Percentiles rank a stretch among this genome's conserved stretches.
These are phyloP conservation scores for Athetis lepigone DNA, from an alignment of 2,888 invertebrate genomes.

Conservation along the genomic window DNA sequence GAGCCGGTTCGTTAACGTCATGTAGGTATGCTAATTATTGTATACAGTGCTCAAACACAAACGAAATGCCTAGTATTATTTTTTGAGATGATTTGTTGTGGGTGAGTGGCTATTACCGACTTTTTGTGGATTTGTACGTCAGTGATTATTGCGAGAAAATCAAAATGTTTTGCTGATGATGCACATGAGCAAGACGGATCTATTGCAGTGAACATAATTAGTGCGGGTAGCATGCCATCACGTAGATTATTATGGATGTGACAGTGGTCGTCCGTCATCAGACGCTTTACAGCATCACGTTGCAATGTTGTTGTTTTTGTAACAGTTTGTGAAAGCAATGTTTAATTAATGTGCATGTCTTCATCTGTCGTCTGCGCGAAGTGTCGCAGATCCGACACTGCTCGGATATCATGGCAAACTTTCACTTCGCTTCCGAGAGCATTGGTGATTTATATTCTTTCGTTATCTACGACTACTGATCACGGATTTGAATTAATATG, in stretches of 20 bases:
- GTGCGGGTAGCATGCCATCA: slow-evolving; percentile 56
- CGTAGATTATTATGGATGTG: slow-evolving; percentile 57
- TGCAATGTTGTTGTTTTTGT: slow-evolving; percentile 65
- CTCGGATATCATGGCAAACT: slow-evolving; percentile 77
- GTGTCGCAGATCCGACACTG: slow-evolving; percentile 77
- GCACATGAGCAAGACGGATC: slow-evolving; percentile 36
- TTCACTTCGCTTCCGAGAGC: slow-evolving; percentile 80
- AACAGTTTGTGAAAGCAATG: slow-evolving; percentile 77
- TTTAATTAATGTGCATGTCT: slow-evolving; percentile 78
- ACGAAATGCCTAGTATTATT: slow-evolving; percentile 64
- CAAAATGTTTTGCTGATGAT: slow-evolving; percentile 44
- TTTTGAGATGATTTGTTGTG: slow-evolving; percentile 58
- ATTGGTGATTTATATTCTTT: slow-evolving; percentile 80
- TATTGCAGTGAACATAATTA: slow-evolving; percentile 49
- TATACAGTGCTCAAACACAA: slow-evolving; percentile 80
- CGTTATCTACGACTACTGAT: slow-evolving; percentile 80
- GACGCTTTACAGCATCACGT: slow-evolving; percentile 42
- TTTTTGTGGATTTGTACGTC: slow-evolving; percentile 39
- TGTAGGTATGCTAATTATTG: slow-evolving; percentile 86
- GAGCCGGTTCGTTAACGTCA: slow-evolving; percentile 88
- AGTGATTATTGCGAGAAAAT: slow-evolving; percentile 49
- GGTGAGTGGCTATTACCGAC: slow-evolving; percentile 55
- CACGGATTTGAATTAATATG: slow-evolving; percentile 77
- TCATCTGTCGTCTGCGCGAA: slow-evolving; percentile 72
- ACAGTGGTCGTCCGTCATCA: slow-evolving; percentile 58